Evolutionary conservation across 2,888 invertebrate genomes (phyloP).

Genomic region (Allophyes oxyacanthae): DNA sequence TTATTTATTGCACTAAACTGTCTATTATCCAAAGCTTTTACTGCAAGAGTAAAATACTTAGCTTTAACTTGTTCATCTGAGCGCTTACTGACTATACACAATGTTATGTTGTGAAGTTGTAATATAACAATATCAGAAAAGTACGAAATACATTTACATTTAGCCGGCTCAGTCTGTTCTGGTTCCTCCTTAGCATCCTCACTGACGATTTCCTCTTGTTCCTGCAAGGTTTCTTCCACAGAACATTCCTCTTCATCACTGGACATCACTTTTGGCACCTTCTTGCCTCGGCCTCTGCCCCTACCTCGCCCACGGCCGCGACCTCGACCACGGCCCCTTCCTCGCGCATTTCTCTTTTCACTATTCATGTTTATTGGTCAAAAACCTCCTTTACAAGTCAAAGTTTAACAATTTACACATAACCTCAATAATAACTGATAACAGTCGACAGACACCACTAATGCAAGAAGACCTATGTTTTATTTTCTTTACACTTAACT

Average conservation of each 20-base stretch:
- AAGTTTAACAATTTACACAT: constrained; percentile 35
- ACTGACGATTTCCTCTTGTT: constrained; percentile 82
- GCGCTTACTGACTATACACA: background rate
- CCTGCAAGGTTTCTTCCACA: constrained; percentile 86
- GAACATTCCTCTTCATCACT: constrained; percentile 90
- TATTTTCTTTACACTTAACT: background rate
- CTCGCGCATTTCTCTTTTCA: constrained; percentile 91
- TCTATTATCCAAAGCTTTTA: too few species aligned
- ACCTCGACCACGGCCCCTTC: constrained; percentile 93
- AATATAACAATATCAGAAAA: background rate
- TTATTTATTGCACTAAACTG: too few species aligned
- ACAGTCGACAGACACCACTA: constrained; percentile 1
- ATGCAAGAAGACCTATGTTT: background rate
- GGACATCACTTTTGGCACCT: constrained; percentile 92
- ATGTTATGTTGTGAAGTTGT: too few species aligned
- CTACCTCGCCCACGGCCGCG: constrained; percentile 93
- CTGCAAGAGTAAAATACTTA: background rate
- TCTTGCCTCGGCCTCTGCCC: constrained; percentile 92
- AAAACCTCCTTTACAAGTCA: constrained; percentile 31
- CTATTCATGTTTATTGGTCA: constrained; percentile 74
- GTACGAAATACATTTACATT: constrained; percentile 73
- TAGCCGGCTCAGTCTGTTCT: constrained; percentile 85
- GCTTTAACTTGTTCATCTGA: background rate
- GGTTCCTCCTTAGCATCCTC: constrained; percentile 85
- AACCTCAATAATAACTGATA: constrained; percentile 38